These are phyloP conservation scores for Brevimyrus niger DNA, from an alignment of 2,113 vertebrate genomes.

Conservation along the genomic window DNA sequence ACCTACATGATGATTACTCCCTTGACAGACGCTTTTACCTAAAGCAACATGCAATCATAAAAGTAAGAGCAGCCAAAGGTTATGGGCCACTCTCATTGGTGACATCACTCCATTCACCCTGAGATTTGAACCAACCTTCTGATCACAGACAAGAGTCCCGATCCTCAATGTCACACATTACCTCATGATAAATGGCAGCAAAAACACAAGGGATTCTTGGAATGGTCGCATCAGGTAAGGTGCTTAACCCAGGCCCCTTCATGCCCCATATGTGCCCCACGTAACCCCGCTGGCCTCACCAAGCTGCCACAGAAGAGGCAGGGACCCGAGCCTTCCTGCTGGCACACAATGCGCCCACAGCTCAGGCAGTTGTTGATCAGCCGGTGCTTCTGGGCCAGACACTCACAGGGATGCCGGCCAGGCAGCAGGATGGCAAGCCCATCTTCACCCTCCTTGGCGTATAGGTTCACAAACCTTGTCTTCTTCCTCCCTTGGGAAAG, in stretches of 20 bases:
- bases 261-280: neutral
- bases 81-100: neutral
- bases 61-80: neutral
- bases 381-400: constrained; percentile 89
- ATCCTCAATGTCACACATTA: neutral
- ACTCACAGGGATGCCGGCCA: constrained; percentile 81
- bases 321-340: constrained; percentile 90
- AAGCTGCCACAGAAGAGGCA: constrained; percentile 85
- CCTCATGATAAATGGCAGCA: neutral
- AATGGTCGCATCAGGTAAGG: neutral
- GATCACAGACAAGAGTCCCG: neutral
- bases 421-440: constrained; percentile 77
- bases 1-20: neutral
- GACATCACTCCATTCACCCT: neutral
- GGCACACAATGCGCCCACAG: constrained; percentile 88
- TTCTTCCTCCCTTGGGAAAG: constrained; percentile 76
- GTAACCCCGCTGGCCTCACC: constrained; percentile 52
- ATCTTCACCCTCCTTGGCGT: constrained; percentile 86
- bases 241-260: neutral
- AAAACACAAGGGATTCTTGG: neutral
- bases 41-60: neutral
- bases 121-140: neutral
- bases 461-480: constrained; percentile 78
- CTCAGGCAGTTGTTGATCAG: constrained; percentile 92
- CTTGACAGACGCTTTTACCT: neutral